Evolutionary conservation across 64 coral and sea anemone species (phyloP).

Genomic region (Actinia equina): DNA sequence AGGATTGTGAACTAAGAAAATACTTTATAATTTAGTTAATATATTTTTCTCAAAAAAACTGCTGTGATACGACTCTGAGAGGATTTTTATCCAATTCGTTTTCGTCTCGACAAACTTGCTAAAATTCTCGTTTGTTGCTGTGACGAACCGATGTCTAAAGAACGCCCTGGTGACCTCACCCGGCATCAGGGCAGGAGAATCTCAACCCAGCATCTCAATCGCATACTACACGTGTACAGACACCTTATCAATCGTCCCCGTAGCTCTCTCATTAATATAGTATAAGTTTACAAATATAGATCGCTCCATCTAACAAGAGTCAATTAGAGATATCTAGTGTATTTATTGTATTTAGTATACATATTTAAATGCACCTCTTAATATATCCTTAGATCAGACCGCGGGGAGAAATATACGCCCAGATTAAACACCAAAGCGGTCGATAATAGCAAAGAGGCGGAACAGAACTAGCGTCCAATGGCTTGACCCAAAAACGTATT

Average conservation of each 20-base stretch:
- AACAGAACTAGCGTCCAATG: not conserved
- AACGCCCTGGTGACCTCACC: not conserved
- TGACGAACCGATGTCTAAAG: not conserved
- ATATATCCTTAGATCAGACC: not conserved
- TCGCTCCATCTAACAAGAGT: constrained; percentile 12
- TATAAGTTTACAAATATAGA: constrained; percentile 16
- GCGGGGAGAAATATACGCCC: not conserved
- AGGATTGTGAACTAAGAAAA: not conserved
- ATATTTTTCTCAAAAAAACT: too few species aligned
- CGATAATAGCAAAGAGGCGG: not conserved
- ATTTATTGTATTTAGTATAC: constrained; percentile 8
- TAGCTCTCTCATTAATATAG: not conserved
- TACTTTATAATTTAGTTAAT: too few species aligned
- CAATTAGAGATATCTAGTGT: constrained; percentile 20
- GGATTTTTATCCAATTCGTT: not conserved
- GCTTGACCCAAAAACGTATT: not conserved
- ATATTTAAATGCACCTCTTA: not conserved
- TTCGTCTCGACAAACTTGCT: not conserved
- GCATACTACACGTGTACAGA: not conserved
- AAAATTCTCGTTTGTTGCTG: not conserved
- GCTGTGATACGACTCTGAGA: not conserved
- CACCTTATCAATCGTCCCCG: constrained; percentile 12
- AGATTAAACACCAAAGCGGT: not conserved
- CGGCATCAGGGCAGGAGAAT: not conserved
- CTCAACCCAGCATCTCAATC: not conserved